Conservation (phyloP, 2,888 invertebrate genomes). For the Octodonta nipae region DNA sequence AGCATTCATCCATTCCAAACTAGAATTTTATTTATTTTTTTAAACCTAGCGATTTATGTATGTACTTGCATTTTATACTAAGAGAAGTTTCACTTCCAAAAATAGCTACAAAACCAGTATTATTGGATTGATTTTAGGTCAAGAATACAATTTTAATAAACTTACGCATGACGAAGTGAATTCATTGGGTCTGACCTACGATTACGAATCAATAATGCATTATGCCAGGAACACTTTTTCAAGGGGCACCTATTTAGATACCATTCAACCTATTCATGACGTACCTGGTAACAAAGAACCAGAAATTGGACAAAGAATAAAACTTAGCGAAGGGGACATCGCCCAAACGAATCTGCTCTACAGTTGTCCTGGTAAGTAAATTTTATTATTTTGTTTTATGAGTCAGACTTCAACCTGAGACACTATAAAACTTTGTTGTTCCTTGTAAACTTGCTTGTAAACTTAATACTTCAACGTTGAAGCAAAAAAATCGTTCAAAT, state of each 20-base stretch:
- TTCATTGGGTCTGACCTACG: constrained; percentile 87
- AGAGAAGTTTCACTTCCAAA: background rate
- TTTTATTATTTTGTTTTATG: too few relatives aligned
- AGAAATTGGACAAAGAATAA: constrained; percentile 90
- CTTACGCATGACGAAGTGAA: constrained; percentile 93
- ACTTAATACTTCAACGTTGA: too few relatives aligned
- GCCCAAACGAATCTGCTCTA: constrained; percentile 93
- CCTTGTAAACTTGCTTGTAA: too few relatives aligned
- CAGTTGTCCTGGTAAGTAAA: constrained; percentile 76
- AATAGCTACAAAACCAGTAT: background rate
- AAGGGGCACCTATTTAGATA: constrained; percentile 86
- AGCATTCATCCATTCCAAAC: too few relatives aligned
- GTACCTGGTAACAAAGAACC: constrained; percentile 71
- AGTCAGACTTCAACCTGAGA: too few relatives aligned
- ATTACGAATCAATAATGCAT: constrained; percentile 98
- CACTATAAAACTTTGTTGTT: too few relatives aligned
- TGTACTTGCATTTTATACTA: too few relatives aligned
- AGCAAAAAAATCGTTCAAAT: too few relatives aligned
- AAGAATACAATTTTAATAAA: constrained; percentile 99
- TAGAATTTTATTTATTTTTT: too few relatives aligned
- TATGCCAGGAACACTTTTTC: constrained; percentile 97
- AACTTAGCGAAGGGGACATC: constrained; percentile 88
- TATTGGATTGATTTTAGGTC: constrained; percentile 51
- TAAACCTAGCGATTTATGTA: too few relatives aligned
- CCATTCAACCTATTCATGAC: constrained; percentile 74